Conservation (phyloP, 2,113 vertebrate genomes). For the Tauraco erythrolophus region DNA sequence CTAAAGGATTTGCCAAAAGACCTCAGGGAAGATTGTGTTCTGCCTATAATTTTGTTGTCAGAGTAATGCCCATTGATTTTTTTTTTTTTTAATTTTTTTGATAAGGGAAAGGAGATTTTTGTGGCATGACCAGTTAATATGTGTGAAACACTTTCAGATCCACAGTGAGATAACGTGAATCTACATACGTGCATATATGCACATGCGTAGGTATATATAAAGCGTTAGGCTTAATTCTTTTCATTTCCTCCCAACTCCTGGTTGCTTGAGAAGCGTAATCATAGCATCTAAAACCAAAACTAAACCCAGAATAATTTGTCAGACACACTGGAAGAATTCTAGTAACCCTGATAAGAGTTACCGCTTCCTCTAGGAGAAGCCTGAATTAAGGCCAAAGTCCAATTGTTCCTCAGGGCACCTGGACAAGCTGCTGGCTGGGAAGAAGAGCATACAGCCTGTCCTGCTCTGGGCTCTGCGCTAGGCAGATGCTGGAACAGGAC, state of each 20-base stretch:
- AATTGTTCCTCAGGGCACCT: background rate
- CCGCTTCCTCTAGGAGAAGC: background rate
- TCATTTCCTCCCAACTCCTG: background rate
- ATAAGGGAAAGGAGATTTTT: background rate
- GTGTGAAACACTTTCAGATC: background rate
- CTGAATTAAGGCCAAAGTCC: background rate
- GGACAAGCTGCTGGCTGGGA: background rate
- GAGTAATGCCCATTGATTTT: background rate
- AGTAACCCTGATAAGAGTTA: background rate
- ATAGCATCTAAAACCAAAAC: background rate
- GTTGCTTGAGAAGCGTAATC: background rate
- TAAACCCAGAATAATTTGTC: background rate
- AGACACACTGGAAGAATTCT: background rate
- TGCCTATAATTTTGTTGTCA: slow-evolving; percentile 1
- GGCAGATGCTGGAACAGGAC: background rate
- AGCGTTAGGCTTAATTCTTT: background rate
- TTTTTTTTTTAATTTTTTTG: background rate
- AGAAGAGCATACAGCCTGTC: background rate
- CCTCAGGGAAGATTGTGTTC: background rate
- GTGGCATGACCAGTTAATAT: background rate
- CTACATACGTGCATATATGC: too few species aligned
- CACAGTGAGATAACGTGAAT: background rate
- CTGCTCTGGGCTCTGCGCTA: fast-evolving
- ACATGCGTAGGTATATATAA: background rate
- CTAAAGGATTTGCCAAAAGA: background rate